Evolutionary conservation across 2,797 vertebrate species (phyloP), one percentile per base, ranked within the genome.

Genomic region (Clarias platycephalus): DNA sequence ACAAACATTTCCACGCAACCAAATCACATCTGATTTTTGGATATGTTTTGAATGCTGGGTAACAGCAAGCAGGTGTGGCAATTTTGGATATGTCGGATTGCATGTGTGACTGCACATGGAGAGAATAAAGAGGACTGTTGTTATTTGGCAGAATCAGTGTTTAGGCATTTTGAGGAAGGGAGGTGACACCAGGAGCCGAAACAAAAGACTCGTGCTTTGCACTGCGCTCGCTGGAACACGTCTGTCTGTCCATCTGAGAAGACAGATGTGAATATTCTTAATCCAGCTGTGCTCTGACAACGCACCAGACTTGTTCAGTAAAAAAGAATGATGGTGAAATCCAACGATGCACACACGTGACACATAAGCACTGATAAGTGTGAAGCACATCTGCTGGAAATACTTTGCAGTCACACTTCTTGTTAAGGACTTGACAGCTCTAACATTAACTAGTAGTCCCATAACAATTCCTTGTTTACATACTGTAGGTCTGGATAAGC

Each of bases 131-230:
- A 64, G 58, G 57, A 26, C 0, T 74, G 84, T 79, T 89, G 44
- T 80, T 87, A 67, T 84, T 87, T 87, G 81, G 74, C 76, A 76
- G 83, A 40, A 75, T 84, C 75, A 64, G 55, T 64, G 34, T 87
- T 87, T 75, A 80, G 49, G 58, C 63, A 85, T 80, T 77, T 70
- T 40, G 75, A 86, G 85, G 68, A 85, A 88, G 82, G 82, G 81
- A 86, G 74, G 58, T 68, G 78, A 64, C 62, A 49, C 74, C 62
- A 78, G 44, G 28, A 81, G 53, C 22, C 44, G 1, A 49, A 81
- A 78, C 64, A 77, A 85, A 53, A 57, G 80, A 31, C 40, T 28
- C 26, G 37, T 3, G 9, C 20, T 13, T 16, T 64, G 84, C 34
- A 74, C 28, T 26, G 13, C 64, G 63, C 44, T 82, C 55, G 62